Conservation (phyloP, 2,888 invertebrate species). For the Hypomecis punctinalis region DNA sequence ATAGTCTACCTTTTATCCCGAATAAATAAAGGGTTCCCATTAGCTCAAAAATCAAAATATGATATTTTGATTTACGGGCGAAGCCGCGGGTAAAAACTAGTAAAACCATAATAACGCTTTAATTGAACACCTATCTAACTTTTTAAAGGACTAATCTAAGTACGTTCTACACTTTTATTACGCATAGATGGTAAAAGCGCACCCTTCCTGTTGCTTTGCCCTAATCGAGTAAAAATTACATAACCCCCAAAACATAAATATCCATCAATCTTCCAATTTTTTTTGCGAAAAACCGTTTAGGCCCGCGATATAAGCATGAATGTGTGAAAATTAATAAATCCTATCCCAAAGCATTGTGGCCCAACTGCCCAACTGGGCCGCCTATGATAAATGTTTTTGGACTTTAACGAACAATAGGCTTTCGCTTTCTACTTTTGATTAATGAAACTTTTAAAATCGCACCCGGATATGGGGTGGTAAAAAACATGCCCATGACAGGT, state of each 20-base stretch:
- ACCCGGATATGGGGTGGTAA: slow-evolving; percentile 29
- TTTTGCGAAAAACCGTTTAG: slow-evolving; percentile 44
- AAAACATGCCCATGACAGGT: slow-evolving; percentile 28
- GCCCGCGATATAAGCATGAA: slow-evolving; percentile 46
- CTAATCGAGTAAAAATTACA: slow-evolving; percentile 9
- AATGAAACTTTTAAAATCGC: slow-evolving; percentile 62
- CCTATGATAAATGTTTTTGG: slow-evolving; percentile 77
- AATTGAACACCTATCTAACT: no score
- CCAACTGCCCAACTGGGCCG: slow-evolving; percentile 48
- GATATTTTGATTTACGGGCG: no score
- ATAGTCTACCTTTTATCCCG: no score
- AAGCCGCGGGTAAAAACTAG: no score
- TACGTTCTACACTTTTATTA: no score
- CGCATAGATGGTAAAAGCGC: no score
- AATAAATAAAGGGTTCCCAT: no score
- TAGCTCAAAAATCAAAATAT: no score
- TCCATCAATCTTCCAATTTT: slow-evolving; percentile 39
- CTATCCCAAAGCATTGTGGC: slow-evolving; percentile 50
- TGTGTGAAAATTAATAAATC: slow-evolving; percentile 72
- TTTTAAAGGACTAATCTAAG: no score
- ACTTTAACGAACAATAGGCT: slow-evolving; percentile 59
- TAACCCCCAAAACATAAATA: slow-evolving; percentile 22
- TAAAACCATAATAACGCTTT: no score
- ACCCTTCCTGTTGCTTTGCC: no score
- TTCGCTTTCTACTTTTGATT: slow-evolving; percentile 59